These are phyloP conservation scores for Graphium colonna DNA, from an alignment of 2,888 invertebrate species.

Conservation along the genomic window DNA sequence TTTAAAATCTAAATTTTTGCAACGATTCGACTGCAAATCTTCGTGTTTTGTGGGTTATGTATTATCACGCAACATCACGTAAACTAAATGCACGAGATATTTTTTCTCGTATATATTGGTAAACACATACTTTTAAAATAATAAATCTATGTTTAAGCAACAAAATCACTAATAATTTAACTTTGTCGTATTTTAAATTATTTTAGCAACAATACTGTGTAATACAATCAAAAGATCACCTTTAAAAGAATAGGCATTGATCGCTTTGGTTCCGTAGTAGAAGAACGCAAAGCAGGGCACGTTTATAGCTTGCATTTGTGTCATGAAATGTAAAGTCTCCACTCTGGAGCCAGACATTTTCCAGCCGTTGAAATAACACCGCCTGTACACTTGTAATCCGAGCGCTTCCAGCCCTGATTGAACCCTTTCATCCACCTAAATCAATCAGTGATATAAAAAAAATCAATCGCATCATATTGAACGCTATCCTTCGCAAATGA, in stretches of 20 bases:
- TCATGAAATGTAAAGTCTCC: slow-evolving; percentile 67
- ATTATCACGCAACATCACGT: too few relatives aligned
- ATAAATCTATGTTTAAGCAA: too few relatives aligned
- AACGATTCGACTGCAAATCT: too few relatives aligned
- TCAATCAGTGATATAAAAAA: not conserved
- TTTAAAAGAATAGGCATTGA: slow-evolving; percentile 70
- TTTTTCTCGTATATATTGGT: too few relatives aligned
- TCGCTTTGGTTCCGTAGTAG: slow-evolving; percentile 77
- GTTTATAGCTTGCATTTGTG: slow-evolving; percentile 57
- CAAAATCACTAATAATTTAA: too few relatives aligned
- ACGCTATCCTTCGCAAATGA: not conserved
- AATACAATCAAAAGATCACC: slow-evolving; percentile 39
- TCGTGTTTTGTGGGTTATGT: too few relatives aligned
- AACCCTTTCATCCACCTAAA: slow-evolving; percentile 73
- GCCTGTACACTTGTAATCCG: slow-evolving; percentile 67
- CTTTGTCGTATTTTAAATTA: too few relatives aligned
- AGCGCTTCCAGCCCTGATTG: slow-evolving; percentile 52
- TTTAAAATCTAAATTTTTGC: too few relatives aligned
- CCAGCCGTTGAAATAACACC: slow-evolving; percentile 78
- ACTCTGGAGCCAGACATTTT: slow-evolving; percentile 42
- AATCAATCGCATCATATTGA: not conserved
- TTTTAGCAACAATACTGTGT: not conserved
- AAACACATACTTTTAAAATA: too few relatives aligned
- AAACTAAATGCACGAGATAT: too few relatives aligned
- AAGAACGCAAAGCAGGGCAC: slow-evolving; percentile 80